phyloP scores from a whole-genome alignment of 2,113 vertebrate genomes.

The Xenopus borealis region DNA sequence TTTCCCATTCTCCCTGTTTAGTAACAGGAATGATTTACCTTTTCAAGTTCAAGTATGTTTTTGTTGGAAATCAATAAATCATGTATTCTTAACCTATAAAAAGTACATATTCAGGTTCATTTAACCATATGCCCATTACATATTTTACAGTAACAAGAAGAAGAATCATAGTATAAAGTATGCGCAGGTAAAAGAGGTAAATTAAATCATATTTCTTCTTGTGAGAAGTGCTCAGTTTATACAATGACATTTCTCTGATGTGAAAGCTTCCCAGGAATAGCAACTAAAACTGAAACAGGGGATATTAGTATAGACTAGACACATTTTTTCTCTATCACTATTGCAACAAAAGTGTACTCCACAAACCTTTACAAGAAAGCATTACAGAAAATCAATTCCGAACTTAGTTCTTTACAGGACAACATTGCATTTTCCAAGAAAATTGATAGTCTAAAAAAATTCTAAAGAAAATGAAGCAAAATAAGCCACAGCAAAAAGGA shows the following conservation, averaged over 20 bases:
- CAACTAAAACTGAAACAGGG: not conserved
- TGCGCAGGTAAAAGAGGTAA: not conserved
- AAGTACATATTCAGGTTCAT: not conserved
- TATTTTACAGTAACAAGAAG: not conserved
- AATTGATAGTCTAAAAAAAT: not conserved
- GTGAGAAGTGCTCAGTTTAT: not conserved
- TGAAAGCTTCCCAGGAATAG: not conserved
- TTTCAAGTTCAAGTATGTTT: too few relatives aligned
- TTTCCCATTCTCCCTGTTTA: not conserved
- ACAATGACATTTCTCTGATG: not conserved
- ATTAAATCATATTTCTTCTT: not conserved
- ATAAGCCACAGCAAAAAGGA: too few relatives aligned
- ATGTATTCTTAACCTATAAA: too few relatives aligned
- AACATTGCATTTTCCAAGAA: not conserved
- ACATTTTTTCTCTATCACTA: not conserved
- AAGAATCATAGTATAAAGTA: not conserved
- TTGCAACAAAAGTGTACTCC: not conserved
- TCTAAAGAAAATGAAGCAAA: too few relatives aligned
- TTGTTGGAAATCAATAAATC: too few relatives aligned
- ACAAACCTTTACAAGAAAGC: not conserved
- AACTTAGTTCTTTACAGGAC: not conserved
- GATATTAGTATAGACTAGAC: not conserved
- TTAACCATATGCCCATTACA: not conserved
- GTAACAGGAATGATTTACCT: too few relatives aligned
- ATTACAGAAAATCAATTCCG: not conserved